Base-by-base conservation (phyloP, 1,140 invertebrate genomes). In the Halesus radiatus region DNA sequence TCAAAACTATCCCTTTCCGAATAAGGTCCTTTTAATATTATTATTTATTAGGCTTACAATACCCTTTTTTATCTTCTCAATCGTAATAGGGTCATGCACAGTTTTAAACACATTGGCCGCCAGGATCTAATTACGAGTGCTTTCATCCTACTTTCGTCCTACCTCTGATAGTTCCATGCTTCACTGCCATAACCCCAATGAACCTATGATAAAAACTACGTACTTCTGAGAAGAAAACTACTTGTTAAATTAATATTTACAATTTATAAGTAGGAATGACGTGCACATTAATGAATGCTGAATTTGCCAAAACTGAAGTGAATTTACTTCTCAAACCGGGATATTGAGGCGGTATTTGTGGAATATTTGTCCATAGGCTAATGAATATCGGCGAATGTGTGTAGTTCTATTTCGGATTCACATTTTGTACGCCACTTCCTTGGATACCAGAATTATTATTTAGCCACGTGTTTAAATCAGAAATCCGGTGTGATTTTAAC, bases 281-380 rank as follows among this genome's bases (percentile, higher is more conserved):
- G 7, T 56, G 20, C 7, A 4, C 1, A 56, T 8, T 3, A 29
- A 20, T 15, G 16, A 5, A 8, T 13, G 53, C 16, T 56, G 54
- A 56, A 56, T 20, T 6, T 5, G 10, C 10, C n/a, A 56, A 56
- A 18, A 56, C 1, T n/a, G n/a, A 56, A 6, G 54, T 22, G 10
- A 22, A 18, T 18, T 56, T 18, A 56, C 18, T 56, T 56, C n/a
- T 8, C 13, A 22, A 70, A 70, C 29, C 66, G 22, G 66, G 8
- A 70, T 22, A 70, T 52, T 53, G 68, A 26, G 45, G 68, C 50
- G 37, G 15, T 50, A 13, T 45, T 50, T 70, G 68, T 52, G 22
- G 53, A 72, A 54, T 72, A 20, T 52, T 72, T 72, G 45, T 72
- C 68, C 26, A 45, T 0, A 45, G 68, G 68, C 18, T 52, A 72